Base-by-base conservation (phyloP, 2,888 invertebrate genomes). In the Biston betularia region DNA sequence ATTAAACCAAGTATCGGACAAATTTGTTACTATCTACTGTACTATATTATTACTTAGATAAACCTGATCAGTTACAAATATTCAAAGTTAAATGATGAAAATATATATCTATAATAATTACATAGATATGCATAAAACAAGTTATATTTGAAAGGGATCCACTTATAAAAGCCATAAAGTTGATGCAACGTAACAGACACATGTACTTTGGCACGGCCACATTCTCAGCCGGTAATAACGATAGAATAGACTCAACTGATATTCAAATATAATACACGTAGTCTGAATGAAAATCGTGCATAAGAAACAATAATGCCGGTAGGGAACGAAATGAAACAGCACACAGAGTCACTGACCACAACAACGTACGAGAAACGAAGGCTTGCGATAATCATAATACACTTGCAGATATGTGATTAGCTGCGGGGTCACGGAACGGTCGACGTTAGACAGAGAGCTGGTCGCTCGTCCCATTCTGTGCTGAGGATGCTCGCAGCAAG, bases 361-460 rank as follows among this genome's bases (percentile, higher is more conserved):
- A 86, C 85, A 79, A 86, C 87, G 85, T 87, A 88, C 86, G 86
- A 88, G 89, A 84, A 88, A 88, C 88, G 87, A 87, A 89, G 87
- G 80, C 88, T 86, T 84, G 90, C 89, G 90, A 92, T 93, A 89
- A 92, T 92, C 91, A 91, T 91, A 92, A 92, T 90, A 91, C 86
- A 87, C 91, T 91, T 89, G 92, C 90, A 92, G 92, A 93, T 92
- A 92, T 92, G 91, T 93, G 92, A 93, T 93, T 93, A 92, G 89
- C 86, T 85, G 81, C 81, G 89, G 89, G 92, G 92, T 93, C 93
- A 92, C 89, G 90, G 85, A 91, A 90, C 92, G 92, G 92, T 92
- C 89, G 90, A 80, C 79, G 90, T 84, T 88, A 90, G 92, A 91
- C 88, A 85, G 90, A 89, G 90, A 89, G 78, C 82, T 79, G 71